Evolutionary conservation across 2,797 vertebrate genomes (phyloP).

Genomic region (Leucoraja ocellata): DNA sequence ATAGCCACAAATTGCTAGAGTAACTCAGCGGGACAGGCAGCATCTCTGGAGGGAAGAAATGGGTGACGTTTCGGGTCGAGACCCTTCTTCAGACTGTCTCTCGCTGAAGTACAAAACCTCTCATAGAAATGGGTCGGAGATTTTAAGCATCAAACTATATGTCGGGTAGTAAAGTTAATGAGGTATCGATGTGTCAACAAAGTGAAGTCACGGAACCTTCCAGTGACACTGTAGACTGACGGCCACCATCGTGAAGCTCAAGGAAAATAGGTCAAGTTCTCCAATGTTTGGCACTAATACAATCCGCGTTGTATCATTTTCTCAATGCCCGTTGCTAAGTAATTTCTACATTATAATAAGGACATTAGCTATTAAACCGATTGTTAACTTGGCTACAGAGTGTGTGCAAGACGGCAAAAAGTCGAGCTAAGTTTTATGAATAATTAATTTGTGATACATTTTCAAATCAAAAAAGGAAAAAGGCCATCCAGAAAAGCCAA

Average conservation of each 20-base stretch:
- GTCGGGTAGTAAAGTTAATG: not conserved
- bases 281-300: not conserved
- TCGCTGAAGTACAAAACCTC: not conserved
- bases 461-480: not conserved
- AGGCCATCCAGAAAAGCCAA: too few species aligned
- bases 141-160: not conserved
- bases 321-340: not conserved
- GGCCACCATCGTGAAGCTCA: not conserved
- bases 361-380: not conserved
- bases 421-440: not conserved
- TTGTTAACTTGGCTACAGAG: not conserved
- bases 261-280: not conserved
- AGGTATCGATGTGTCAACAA: not conserved
- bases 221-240: not conserved
- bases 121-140: not conserved
- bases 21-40: too few species aligned
- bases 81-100: too few species aligned
- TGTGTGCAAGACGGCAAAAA: not conserved
- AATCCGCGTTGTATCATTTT: not conserved
- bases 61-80: too few species aligned
- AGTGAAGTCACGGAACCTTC: not conserved
- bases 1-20: too few species aligned
- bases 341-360: not conserved
- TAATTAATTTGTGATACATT: not conserved
- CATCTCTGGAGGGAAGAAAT: too few species aligned